These are phyloP conservation scores for Chauna torquata DNA, from an alignment of 2,113 vertebrate genomes.

Conservation along the genomic window DNA sequence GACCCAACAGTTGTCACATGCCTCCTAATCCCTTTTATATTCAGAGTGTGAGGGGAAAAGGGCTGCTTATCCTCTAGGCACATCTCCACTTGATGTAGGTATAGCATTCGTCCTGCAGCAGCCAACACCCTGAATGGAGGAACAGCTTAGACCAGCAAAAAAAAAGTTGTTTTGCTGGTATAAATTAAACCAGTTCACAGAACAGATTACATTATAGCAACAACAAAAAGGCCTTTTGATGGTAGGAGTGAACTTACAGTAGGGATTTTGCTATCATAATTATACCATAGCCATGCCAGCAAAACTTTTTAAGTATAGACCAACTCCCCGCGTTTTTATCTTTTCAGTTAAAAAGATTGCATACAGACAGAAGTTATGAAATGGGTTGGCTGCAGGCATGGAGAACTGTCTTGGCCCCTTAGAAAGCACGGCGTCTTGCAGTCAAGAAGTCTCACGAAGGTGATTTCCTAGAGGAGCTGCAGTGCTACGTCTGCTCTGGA, in stretches of 20 bases:
- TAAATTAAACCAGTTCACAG: constrained; percentile 40
- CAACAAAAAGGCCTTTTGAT: constrained; percentile 59
- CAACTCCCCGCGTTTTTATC: constrained; percentile 23
- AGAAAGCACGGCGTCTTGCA: neutral
- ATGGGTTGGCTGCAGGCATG: neutral
- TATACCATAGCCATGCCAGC: neutral
- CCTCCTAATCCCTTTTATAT: neutral
- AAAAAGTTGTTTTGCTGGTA: constrained; percentile 40
- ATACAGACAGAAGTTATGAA: constrained; percentile 16
- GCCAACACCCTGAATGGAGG: neutral
- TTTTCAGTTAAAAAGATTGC: constrained; percentile 24
- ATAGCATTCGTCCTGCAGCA: neutral
- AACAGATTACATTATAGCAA: constrained; percentile 47
- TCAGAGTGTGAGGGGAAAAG: neutral
- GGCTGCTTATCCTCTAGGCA: neutral
- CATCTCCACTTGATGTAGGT: neutral
- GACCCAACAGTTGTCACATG: neutral
- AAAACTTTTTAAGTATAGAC: constrained; percentile 10
- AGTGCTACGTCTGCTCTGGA: neutral
- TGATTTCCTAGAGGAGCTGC: neutral
- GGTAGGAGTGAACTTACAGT: constrained; percentile 30
- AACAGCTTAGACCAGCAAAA: constrained; percentile 48
- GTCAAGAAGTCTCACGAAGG: neutral
- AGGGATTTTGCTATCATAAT: constrained; percentile 36
- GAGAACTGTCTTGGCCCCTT: neutral